Conservation (phyloP, 2,113 vertebrate genomes). For the Danionella cerebrum region DNA sequence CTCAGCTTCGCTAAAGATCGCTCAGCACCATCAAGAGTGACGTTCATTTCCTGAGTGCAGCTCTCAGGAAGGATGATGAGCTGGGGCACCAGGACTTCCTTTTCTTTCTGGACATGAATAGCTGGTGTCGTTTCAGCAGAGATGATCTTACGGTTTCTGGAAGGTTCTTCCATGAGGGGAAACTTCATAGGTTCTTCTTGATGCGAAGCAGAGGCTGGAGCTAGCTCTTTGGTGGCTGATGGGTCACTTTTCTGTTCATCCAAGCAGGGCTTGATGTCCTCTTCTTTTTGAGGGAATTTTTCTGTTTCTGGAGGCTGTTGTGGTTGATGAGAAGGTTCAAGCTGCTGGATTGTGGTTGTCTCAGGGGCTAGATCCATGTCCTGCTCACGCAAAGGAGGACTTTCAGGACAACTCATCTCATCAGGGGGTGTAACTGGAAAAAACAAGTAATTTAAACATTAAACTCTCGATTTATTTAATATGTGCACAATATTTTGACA, state of each 20-base stretch:
- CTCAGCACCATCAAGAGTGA: constrained; percentile 54
- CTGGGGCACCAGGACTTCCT: not conserved
- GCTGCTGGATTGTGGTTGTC: constrained; percentile 31
- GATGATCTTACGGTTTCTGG: constrained; percentile 40
- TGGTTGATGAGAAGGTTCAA: constrained; percentile 43
- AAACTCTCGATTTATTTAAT: too few relatives aligned
- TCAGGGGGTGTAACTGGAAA: constrained; percentile 28
- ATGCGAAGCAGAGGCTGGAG: constrained; percentile 46
- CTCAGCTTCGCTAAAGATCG: constrained; percentile 55
- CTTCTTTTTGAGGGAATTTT: constrained; percentile 42
- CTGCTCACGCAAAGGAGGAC: constrained; percentile 35
- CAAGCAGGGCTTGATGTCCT: constrained; percentile 50
- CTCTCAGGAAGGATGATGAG: not conserved
- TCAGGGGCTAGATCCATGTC: constrained; percentile 31
- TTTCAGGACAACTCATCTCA: constrained; percentile 35
- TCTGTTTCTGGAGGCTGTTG: constrained; percentile 54
- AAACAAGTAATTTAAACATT: too few relatives aligned
- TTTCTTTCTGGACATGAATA: constrained; percentile 42
- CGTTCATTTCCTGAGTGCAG: constrained; percentile 53
- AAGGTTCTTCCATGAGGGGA: constrained; percentile 45
- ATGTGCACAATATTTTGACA: too few relatives aligned
- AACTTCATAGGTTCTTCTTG: constrained; percentile 50
- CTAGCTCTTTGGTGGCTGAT: constrained; percentile 61
- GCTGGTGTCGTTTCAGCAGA: constrained; percentile 47
- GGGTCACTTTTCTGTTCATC: constrained; percentile 62